Base-by-base conservation (phyloP, 2,113 vertebrate genomes). In the Pteruthius melanotis region DNA sequence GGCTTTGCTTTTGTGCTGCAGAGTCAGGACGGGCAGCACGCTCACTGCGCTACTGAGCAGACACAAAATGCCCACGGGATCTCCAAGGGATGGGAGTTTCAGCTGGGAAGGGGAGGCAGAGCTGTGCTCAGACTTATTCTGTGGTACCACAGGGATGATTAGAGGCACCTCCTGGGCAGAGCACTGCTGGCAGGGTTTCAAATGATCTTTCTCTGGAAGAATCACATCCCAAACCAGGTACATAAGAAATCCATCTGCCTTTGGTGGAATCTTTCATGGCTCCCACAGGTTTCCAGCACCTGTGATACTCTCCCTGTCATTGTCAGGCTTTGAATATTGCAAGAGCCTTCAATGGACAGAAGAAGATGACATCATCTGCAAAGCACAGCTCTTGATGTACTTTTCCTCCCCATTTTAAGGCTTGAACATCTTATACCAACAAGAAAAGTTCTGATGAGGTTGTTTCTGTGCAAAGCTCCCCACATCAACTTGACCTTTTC, bases 401-500 rank as follows among this genome's bases (percentile, higher is more conserved):
- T 84, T 90, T 78, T 89, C 53, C 76, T 39, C 61, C 89, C 78
- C 56, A 21, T 75, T 94, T 89, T 83, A 52, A 84, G 52, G 60
- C 87, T 75, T 42, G 53, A 94, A 91, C 64, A 76, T 79, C 89
- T 92, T 79, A 89, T 82, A 77, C 91, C 74, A 78, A 93, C 53
- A 42, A 28, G 81, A 79, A 65, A 93, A 93, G 74, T 96, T 94
- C 57, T 65, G 81, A 93, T 44, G 83, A 95, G 77, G n/a, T 65
- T 93, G 89, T 72, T 91, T 95, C 87, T 77, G 76, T 45, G 81
- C 50, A 94, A 79, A 95, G 89, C 81, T 95, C 87, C 93, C 84
- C 66, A 96, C 74, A 93, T 93, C 96, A 95, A 89, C 96, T 96
- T 97, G 96, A 97, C 96, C 96, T 97, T 97, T 96, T 60, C 95